Evolutionary conservation across 1,140 invertebrate genomes (phyloP), one percentile per base, ranked within the genome.

Genomic region (Eriosoma lanigerum): DNA sequence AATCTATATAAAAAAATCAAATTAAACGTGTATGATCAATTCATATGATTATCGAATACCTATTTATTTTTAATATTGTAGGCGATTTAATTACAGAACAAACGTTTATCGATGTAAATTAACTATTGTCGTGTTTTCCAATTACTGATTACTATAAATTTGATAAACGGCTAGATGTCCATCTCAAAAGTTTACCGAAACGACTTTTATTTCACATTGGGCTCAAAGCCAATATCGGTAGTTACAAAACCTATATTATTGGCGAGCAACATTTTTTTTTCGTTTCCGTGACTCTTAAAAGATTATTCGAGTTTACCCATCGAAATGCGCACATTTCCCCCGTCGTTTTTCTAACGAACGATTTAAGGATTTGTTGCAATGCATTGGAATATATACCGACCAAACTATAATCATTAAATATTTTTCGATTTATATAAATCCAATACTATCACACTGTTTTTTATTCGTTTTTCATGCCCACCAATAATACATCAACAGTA

Each of bases 241-340:
- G 62, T 44, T 66, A 10, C 32, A 44, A 44, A 44, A 21, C 12
- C 62, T 21, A 21, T n/a, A 38, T n/a, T 21, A 5, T 44, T 21
- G 32, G n/a, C 32, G 32, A 4, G 32, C 19, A 13, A 21, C n/a
- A n/a, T 66, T 44, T 66, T 66, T 44, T 66, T 66, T 26, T 26
- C 24, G n/a, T 66, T 66, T 66, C 12, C 5, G 15, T 19, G 38
- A 13, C 32, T 66, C 38, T 15, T 66, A 46, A 66, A 44, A 66
- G 64, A 66, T 66, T 66, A 66, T 46, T 66, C 21, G 64, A n/a
- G 64, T 66, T 66, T 21, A 44, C 26, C 10, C 32, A 38, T 32
- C 62, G 62, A 2, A 38, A 64, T 17, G n/a, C 2, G 13, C n/a
- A 13, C n/a, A 13, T 15, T 66, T 46, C 13, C n/a, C 10, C 10